These are phyloP conservation scores for Ephialtes manifestator DNA, from an alignment of 2,888 invertebrate genomes.

Conservation along the genomic window DNA sequence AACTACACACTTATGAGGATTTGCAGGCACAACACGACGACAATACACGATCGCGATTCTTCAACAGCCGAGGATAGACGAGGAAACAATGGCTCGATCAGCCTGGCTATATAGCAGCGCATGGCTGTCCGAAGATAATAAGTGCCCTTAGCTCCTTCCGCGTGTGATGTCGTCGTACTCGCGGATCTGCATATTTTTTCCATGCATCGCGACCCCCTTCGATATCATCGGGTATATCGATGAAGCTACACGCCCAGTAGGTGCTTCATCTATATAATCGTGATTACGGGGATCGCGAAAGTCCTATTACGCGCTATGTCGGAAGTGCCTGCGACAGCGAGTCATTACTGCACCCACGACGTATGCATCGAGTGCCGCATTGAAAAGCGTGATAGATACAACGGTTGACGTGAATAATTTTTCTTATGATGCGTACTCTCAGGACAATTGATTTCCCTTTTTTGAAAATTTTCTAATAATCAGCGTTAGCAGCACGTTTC, in stretches of 20 bases:
- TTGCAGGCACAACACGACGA: slow-evolving; percentile 1
- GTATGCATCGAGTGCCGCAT: neutral
- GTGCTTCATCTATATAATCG: slow-evolving; percentile 46
- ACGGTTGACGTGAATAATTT: neutral
- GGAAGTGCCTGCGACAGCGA: slow-evolving; percentile 54
- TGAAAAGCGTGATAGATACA: slow-evolving; percentile 14
- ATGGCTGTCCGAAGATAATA: slow-evolving; percentile 67
- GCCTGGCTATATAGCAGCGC: slow-evolving; percentile 62
- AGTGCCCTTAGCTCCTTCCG: slow-evolving; percentile 70
- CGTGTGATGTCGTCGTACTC: slow-evolving; percentile 47
- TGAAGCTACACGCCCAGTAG: slow-evolving; percentile 11
- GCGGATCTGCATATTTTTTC: slow-evolving; percentile 50
- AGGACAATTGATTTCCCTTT: too few relatives aligned
- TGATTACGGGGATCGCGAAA: slow-evolving; percentile 65
- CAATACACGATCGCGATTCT: slow-evolving; percentile 36
- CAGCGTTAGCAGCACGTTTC: too few relatives aligned
- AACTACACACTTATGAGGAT: slow-evolving; percentile 5
- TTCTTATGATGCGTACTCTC: neutral
- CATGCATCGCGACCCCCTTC: slow-evolving; percentile 54
- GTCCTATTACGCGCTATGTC: slow-evolving; percentile 57
- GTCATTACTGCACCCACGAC: slow-evolving; percentile 33
- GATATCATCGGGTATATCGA: slow-evolving; percentile 42
- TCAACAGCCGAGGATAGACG: slow-evolving; percentile 51
- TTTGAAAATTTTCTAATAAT: too few relatives aligned
- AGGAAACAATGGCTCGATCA: slow-evolving; percentile 55